These are phyloP conservation scores for Brenthis hecate DNA, from an alignment of 2,888 invertebrate species.

Conservation along the genomic window DNA sequence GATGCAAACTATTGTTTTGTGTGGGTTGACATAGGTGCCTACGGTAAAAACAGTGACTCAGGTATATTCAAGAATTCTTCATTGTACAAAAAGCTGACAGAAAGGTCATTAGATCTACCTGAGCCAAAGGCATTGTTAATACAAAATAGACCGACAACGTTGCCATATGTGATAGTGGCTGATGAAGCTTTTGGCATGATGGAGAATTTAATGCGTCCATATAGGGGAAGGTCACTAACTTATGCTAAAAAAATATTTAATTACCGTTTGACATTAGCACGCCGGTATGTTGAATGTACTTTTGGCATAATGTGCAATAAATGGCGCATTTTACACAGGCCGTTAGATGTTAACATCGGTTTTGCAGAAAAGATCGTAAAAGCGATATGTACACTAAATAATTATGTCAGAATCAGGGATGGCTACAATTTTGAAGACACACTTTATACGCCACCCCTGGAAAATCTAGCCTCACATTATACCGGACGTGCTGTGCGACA, in stretches of 20 bases:
- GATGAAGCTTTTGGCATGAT: slow-evolving; percentile 41
- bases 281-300: slow-evolving; percentile 39
- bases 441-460: slow-evolving; percentile 28
- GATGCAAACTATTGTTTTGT: slow-evolving; percentile 41
- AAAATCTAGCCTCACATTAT: slow-evolving; percentile 41
- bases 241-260: slow-evolving; percentile 25
- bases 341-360: slow-evolving; percentile 36
- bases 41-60: slow-evolving; percentile 42
- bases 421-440: slow-evolving; percentile 40
- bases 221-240: slow-evolving; percentile 38
- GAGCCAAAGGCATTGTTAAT: slow-evolving; percentile 34
- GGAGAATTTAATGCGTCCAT: slow-evolving; percentile 41
- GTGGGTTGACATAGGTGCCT: slow-evolving; percentile 40
- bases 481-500: slow-evolving; percentile 39
- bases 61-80: slow-evolving; percentile 41
- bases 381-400: slow-evolving; percentile 38
- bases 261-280: slow-evolving; percentile 26
- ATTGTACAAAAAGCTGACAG: slow-evolving; percentile 40
- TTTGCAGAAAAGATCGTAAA: slow-evolving; percentile 41
- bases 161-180: slow-evolving; percentile 41
- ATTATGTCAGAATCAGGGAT: slow-evolving; percentile 40
- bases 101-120: slow-evolving; percentile 42
- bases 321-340: slow-evolving; percentile 42
- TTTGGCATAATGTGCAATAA: slow-evolving; percentile 37
- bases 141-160: slow-evolving; percentile 37